Percentiles rank a stretch among this genome's conserved stretches.
phyloP scores from a whole-genome alignment of 53 echinoderm and acorn worm genomes.

The Holothuria scabra region DNA sequence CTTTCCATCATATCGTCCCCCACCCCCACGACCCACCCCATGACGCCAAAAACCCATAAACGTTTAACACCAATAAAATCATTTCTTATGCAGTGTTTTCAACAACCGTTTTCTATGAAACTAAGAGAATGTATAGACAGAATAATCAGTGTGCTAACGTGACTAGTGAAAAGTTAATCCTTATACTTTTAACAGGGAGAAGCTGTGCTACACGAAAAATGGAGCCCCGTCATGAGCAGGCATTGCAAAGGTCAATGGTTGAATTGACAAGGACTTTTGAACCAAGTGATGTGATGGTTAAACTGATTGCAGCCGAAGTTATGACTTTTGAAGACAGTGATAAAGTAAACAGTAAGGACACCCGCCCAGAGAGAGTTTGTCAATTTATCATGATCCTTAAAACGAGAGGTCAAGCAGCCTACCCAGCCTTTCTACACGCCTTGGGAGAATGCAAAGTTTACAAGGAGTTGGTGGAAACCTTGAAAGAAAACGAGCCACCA shows the following conservation, averaged over 20 bases:
- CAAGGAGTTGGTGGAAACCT: background rate
- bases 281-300: background rate
- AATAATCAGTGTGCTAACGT: too few relatives aligned
- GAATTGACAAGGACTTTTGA: background rate
- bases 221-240: background rate
- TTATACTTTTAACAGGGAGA: too few relatives aligned
- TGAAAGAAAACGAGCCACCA: background rate
- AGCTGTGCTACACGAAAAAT: background rate
- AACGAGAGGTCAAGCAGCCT: constrained; percentile 7
- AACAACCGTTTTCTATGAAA: too few relatives aligned
- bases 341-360: background rate
- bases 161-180: too few relatives aligned
- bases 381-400: background rate
- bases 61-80: too few relatives aligned
- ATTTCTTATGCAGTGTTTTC: too few relatives aligned
- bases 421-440: background rate
- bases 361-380: background rate
- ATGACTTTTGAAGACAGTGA: background rate
- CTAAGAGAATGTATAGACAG: too few relatives aligned
- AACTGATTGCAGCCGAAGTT: background rate
- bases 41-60: too few relatives aligned
- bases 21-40: too few relatives aligned
- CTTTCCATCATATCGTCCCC: too few relatives aligned
- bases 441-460: background rate
- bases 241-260: background rate